Evolutionary conservation across 2,113 vertebrate species (phyloP).

Genomic region (Erythrocebus patas): DNA sequence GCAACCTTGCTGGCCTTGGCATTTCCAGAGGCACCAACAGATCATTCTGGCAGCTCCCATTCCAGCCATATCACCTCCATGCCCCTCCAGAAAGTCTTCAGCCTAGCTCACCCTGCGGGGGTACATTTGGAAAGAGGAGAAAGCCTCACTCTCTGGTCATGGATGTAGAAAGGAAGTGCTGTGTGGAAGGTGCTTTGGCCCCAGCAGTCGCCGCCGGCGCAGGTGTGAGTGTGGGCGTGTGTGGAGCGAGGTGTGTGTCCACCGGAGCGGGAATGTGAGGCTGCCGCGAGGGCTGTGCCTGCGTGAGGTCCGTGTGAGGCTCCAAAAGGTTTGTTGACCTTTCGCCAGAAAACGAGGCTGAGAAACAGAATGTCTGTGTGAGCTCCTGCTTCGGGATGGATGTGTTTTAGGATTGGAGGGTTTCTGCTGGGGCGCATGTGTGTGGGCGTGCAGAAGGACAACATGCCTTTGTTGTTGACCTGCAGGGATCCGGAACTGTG

Average conservation of each 20-base stretch:
- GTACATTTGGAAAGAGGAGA: not conserved
- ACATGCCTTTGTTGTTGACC: not conserved
- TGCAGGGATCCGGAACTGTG: not conserved
- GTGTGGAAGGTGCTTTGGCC: not conserved
- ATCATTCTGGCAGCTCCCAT: not conserved
- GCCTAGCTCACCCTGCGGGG: not conserved
- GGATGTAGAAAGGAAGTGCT: not conserved
- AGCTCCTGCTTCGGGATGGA: not conserved
- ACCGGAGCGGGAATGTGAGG: not conserved
- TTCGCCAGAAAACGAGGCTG: not conserved
- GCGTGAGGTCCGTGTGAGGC: not conserved
- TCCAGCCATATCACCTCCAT: not conserved
- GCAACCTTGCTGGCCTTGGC: not conserved
- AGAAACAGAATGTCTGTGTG: not conserved
- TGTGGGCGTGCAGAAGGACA: not conserved
- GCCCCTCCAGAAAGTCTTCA: not conserved
- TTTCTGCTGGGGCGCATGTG: not conserved
- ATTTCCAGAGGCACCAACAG: not conserved
- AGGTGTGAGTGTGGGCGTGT: not conserved
- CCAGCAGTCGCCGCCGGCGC: rapidly evolving
- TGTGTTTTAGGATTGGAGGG: not conserved
- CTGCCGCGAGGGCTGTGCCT: not conserved
- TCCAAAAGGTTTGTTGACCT: not conserved
- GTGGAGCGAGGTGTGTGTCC: not conserved
- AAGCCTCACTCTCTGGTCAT: not conserved